Conservation (phyloP, 2,113 vertebrate species). For the Amblyornis subalaris region DNA sequence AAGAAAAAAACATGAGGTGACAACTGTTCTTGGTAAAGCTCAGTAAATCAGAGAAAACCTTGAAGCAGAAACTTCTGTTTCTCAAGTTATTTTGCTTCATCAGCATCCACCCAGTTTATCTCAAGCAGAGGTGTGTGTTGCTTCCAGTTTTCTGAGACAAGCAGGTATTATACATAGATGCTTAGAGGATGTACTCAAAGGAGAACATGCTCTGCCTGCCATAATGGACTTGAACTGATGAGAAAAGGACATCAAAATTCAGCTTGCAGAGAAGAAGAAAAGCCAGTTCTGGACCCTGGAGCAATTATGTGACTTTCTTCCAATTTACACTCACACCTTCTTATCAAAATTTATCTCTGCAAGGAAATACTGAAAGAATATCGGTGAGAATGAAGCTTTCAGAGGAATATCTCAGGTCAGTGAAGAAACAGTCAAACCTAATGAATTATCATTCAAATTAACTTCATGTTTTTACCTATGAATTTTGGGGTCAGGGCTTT, state of each 20-base stretch:
- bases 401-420: conserved; percentile 43
- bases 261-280: conserved; percentile 1
- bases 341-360: not conserved
- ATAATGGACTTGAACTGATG: not conserved
- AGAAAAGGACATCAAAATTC: not conserved
- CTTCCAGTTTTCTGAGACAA: conserved; percentile 33
- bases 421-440: conserved; percentile 36
- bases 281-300: not conserved
- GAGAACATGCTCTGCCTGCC: not conserved
- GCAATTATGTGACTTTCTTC: not conserved
- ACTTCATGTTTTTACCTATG: not conserved
- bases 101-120: conserved; percentile 14
- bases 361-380: not conserved
- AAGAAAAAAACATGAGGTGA: conserved; percentile 10
- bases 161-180: not conserved
- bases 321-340: not conserved
- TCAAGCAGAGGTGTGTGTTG: not conserved
- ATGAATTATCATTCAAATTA: not conserved
- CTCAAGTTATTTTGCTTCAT: conserved; percentile 20
- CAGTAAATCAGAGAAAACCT: conserved; percentile 45
- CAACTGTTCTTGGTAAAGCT: conserved; percentile 38
- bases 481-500: not conserved
- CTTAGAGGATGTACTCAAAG: not conserved
- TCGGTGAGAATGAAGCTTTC: not conserved
- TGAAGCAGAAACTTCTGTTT: conserved; percentile 47